These are phyloP conservation scores for Priocnemis perturbator DNA, from an alignment of 2,888 invertebrate species.

Conservation along the genomic window DNA sequence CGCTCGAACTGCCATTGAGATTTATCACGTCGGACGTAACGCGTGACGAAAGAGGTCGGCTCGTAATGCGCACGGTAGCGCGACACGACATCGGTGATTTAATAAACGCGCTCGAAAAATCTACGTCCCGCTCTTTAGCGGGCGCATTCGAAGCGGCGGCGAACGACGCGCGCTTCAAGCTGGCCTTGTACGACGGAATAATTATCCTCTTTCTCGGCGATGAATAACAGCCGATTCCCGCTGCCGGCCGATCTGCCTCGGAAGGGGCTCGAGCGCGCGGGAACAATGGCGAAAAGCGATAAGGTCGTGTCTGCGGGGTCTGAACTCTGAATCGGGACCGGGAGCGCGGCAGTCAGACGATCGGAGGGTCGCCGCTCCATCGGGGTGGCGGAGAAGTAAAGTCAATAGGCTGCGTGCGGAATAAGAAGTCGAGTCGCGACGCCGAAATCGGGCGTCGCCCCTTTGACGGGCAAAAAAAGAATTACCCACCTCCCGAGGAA, in stretches of 20 bases:
- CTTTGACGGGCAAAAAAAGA: slow-evolving; percentile 11
- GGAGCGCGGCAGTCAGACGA: slow-evolving; percentile 12
- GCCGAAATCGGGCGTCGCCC: slow-evolving; percentile 37
- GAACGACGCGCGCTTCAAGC: too few relatives aligned
- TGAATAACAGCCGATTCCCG: not conserved
- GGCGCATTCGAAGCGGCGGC: too few relatives aligned
- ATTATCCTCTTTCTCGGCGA: not conserved
- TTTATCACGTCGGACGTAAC: too few relatives aligned
- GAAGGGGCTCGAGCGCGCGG: too few relatives aligned
- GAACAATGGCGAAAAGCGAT: slow-evolving; percentile 57
- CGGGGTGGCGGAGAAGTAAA: slow-evolving; percentile 35
- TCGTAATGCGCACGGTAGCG: too few relatives aligned
- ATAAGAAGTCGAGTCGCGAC: slow-evolving; percentile 49
- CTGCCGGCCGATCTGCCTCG: not conserved
- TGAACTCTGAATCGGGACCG: slow-evolving; percentile 30
- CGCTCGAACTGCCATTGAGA: too few relatives aligned
- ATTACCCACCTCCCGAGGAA: not conserved
- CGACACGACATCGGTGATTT: too few relatives aligned
- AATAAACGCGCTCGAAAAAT: too few relatives aligned
- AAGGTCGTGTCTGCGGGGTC: slow-evolving; percentile 47
- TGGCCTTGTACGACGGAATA: not conserved
- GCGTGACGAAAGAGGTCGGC: too few relatives aligned
- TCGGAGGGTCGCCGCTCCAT: not conserved
- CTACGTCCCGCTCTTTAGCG: too few relatives aligned
- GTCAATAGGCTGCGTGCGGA: slow-evolving; percentile 42